Conservation (phyloP, 2,888 invertebrate species). For the Chrysodeixis includens region DNA sequence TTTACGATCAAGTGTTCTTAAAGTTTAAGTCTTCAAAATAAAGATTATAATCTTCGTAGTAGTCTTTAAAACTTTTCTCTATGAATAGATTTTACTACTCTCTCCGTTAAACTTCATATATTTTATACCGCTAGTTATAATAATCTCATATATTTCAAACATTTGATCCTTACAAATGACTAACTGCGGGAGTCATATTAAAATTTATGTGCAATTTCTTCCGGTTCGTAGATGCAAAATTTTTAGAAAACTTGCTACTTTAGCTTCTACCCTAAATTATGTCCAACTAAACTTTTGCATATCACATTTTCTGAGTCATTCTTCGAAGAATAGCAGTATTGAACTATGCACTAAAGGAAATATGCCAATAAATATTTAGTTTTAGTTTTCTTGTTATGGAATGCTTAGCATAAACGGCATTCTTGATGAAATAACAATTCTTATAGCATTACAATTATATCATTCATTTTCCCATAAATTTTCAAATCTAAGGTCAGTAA, state of each 20-base stretch:
- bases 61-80: too few species aligned
- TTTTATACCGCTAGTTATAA: neutral
- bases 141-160: conserved; percentile 29
- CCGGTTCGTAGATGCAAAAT: conserved; percentile 26
- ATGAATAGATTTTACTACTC: neutral
- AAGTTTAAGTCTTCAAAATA: too few species aligned
- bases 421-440: too few species aligned
- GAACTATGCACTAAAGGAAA: neutral
- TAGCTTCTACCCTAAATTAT: conserved; percentile 35
- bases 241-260: conserved; percentile 45
- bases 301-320: conserved; percentile 28
- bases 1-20: too few species aligned
- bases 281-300: conserved; percentile 36
- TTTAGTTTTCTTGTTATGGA: neutral
- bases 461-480: too few species aligned
- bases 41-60: too few species aligned
- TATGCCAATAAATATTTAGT: neutral
- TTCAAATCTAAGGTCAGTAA: too few species aligned
- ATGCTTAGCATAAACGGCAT: too few species aligned
- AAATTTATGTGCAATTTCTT: conserved; percentile 48
- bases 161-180: conserved; percentile 37
- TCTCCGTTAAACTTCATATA: neutral
- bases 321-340: conserved; percentile 13
- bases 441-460: too few species aligned
- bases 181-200: conserved; percentile 39